These are phyloP conservation scores for Rhinoptilus africanus DNA, from an alignment of 2,113 vertebrate species.

Conservation along the genomic window DNA sequence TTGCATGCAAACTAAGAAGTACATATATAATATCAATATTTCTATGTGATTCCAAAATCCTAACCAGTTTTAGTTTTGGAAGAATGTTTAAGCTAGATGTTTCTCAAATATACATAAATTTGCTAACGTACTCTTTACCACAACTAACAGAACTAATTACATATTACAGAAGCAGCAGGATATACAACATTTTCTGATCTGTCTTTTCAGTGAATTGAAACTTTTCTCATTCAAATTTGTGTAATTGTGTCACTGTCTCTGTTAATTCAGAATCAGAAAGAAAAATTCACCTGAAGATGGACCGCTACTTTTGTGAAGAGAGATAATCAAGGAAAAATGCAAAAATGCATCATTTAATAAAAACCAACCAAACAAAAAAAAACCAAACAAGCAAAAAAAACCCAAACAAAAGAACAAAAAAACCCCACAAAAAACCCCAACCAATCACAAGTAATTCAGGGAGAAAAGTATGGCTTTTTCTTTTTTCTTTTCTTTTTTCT, in stretches of 20 bases:
- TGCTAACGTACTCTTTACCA: background rate
- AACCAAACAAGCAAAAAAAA: too few relatives aligned
- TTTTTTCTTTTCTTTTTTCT: background rate
- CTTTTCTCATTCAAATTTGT: background rate
- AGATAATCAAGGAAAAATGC: background rate
- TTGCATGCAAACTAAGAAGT: background rate
- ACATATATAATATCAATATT: background rate
- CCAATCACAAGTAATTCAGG: background rate
- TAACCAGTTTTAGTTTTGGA: background rate
- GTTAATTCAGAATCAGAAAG: background rate
- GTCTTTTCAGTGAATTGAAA: background rate
- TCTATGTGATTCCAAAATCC: background rate
- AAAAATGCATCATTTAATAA: background rate
- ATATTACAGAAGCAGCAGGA: background rate
- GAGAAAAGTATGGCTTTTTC: background rate
- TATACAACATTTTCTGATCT: background rate
- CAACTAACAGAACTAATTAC: background rate
- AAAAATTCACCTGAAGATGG: background rate
- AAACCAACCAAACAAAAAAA: background rate
- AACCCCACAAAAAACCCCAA: too few relatives aligned
- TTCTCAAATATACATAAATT: background rate
- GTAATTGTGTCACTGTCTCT: background rate
- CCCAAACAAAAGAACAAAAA: too few relatives aligned
- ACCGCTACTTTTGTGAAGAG: background rate
- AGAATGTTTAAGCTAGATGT: background rate